Base-by-base conservation (phyloP, 1,140 invertebrate genomes). In the Arion vulgaris region DNA sequence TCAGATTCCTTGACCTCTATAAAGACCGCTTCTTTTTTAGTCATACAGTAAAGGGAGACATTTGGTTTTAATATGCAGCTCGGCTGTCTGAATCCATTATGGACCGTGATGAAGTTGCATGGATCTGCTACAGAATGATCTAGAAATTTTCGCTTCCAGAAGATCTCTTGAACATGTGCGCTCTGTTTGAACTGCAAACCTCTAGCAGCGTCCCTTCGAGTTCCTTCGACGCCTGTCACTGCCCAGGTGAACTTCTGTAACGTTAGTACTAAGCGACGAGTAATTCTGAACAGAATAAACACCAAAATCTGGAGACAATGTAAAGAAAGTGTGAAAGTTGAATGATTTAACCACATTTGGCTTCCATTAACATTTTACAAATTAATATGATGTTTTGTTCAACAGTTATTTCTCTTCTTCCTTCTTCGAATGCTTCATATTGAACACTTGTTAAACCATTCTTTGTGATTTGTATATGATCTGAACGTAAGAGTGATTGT, bases 221-320 rank as follows among this genome's bases (percentile, higher is more conserved):
- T 88, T 51, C 88, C 85, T 72, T 89, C 89, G 23, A 91, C 88
- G n/a, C 90, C 90, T 36, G 86, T 88, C 5, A 91, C 87, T 9
- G 87, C 88, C 90, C 90, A 91, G 0, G 89, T 90, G 76, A 91
- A 90, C 72, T 89, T 90, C 75, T 91, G 90, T 69, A 89, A 86
- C 0, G 89, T 86, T 26, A 88, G 53, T 34, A 91, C 88, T 7
- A 91, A 71, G 19, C 86, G 84, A n/a, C 88, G 86, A 15, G 85
- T 82, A 5, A 90, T 80, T 72, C 86, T 83, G 79, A 88, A 91
- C 7, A 90, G 28, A 19, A 89, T 38, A 53, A 87, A 89, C 0
- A 85, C 83, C 53, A 91, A 53, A 0, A 90, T 76, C 13, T 88
- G 84, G 15, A 88, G 86, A 39, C 41, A 45, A 45, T 45, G 15